phyloP scores from a whole-genome alignment of 53 echinoderm and acorn worm species.

The Paracentrotus lividus region DNA sequence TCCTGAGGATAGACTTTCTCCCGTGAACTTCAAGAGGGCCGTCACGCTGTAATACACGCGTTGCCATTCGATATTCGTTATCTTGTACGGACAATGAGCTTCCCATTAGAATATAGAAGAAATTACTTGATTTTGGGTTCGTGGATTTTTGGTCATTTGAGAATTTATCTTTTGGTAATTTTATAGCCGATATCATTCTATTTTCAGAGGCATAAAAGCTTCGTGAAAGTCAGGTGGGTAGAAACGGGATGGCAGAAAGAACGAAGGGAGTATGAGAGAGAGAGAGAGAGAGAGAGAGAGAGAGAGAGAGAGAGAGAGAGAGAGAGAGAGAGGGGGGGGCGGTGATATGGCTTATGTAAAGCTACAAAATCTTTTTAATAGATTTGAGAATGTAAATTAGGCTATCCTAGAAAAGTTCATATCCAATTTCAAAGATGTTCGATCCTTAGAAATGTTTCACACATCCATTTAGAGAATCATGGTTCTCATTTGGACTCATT shows the following conservation, averaged over 20 bases:
- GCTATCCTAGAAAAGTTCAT: too few species aligned
- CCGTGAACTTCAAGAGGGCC: not conserved
- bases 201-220: not conserved
- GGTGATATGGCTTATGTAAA: too few species aligned
- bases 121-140: not conserved
- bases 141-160: not conserved
- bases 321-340: too few species aligned
- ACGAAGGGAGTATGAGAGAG: not conserved
- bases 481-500: too few species aligned
- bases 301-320: conserved; percentile 21
- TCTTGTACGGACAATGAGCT: not conserved
- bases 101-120: not conserved
- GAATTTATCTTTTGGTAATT: not conserved
- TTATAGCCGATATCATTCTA: not conserved
- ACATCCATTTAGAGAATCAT: too few species aligned
- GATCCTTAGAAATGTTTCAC: too few species aligned
- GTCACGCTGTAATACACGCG: not conserved
- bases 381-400: too few species aligned
- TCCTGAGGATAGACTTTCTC: not conserved
- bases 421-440: too few species aligned
- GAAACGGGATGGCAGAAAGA: not conserved
- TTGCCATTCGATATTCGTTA: not conserved
- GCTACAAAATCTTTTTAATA: too few species aligned
- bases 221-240: not conserved
- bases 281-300: not conserved